phyloP scores from a whole-genome alignment of 2,113 vertebrate genomes.

The Polyodon spathula region DNA sequence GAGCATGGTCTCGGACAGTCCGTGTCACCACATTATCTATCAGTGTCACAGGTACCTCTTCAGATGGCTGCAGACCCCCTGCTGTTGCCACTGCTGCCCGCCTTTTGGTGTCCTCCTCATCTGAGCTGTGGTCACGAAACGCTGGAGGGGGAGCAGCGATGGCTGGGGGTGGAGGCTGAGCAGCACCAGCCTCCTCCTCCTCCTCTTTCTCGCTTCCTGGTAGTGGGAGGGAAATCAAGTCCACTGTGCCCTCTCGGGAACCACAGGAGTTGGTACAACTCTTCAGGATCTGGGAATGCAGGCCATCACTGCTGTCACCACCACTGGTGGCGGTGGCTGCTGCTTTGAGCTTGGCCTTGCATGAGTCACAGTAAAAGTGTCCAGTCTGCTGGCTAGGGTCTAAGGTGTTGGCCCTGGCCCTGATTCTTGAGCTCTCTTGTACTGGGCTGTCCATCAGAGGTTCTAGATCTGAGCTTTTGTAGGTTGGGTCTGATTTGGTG shows the following conservation, averaged over 20 bases:
- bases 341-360: slow-evolving; percentile 74
- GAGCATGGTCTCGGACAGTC: slow-evolving; percentile 88
- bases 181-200: slow-evolving; percentile 51
- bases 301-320: slow-evolving; percentile 37
- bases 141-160: slow-evolving; percentile 90
- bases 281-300: slow-evolving; percentile 31
- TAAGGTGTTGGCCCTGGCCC: slow-evolving; percentile 76
- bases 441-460: slow-evolving; percentile 43
- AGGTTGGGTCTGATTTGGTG: slow-evolving; percentile 90
- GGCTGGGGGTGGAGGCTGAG: slow-evolving; percentile 68
- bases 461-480: slow-evolving; percentile 75
- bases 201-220: slow-evolving; percentile 81
- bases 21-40: slow-evolving; percentile 84
- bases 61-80: slow-evolving; percentile 52
- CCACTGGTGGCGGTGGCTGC: slow-evolving; percentile 44
- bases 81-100: slow-evolving; percentile 28
- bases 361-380: slow-evolving; percentile 84
- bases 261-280: slow-evolving; percentile 57
- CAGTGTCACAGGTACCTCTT: slow-evolving; percentile 86
- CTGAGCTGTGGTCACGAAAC: slow-evolving; percentile 93
- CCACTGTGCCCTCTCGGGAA: slow-evolving; percentile 74
- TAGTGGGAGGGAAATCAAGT: slow-evolving; percentile 84
- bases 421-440: slow-evolving; percentile 56
- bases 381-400: slow-evolving; percentile 60
- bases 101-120: slow-evolving; percentile 86